Conservation (phyloP, 2,113 vertebrate species). For the Stercorarius parasiticus region DNA sequence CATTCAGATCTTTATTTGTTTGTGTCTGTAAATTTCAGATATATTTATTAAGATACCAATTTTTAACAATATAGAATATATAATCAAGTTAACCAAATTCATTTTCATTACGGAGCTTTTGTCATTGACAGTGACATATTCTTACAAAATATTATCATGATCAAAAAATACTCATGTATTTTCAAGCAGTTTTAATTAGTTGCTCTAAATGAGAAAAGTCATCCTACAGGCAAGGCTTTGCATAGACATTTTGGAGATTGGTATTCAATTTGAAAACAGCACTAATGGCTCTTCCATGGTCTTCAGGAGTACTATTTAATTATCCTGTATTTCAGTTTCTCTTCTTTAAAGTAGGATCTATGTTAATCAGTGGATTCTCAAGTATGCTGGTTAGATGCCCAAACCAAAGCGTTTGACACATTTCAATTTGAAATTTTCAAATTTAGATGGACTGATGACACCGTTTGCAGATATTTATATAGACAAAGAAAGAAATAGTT, state of each 20-base stretch:
- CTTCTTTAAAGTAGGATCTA: neutral
- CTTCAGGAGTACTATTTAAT: neutral
- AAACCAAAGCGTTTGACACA: neutral
- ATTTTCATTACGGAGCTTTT: neutral
- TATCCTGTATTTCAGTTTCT: neutral
- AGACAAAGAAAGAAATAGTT: neutral
- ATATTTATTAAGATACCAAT: neutral
- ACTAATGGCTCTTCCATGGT: neutral
- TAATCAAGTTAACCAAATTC: neutral
- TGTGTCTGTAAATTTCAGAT: neutral
- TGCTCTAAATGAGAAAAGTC: neutral
- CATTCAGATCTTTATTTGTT: neutral
- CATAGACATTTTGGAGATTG: neutral
- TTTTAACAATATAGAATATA: neutral
- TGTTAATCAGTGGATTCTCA: neutral
- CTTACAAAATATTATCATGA: neutral
- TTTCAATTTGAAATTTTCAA: neutral
- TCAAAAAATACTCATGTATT: neutral
- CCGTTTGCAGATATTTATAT: neutral
- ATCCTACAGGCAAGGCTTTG: neutral
- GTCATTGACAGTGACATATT: neutral
- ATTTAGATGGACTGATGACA: neutral
- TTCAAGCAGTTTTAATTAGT: neutral
- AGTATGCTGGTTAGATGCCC: neutral
- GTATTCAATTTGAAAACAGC: neutral